phyloP scores from a whole-genome alignment of 2,113 vertebrate genomes.

The Poeciliopsis occidentalis region DNA sequence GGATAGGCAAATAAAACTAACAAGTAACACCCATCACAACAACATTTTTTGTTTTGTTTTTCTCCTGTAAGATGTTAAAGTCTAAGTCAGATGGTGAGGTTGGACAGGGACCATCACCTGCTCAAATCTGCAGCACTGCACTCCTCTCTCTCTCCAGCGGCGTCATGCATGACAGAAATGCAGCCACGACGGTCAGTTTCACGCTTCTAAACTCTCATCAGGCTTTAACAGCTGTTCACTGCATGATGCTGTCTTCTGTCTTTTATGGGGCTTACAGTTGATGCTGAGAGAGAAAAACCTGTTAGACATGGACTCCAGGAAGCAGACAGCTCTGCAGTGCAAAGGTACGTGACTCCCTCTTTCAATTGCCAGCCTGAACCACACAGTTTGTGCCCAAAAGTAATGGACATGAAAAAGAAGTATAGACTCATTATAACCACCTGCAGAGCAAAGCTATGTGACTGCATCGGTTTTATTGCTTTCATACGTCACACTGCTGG shows the following conservation, averaged over 20 bases:
- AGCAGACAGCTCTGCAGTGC: slow-evolving; percentile 84
- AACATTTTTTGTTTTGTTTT: background rate
- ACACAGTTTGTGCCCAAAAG: background rate
- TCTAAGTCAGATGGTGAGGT: slow-evolving; percentile 83
- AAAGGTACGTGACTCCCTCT: slow-evolving; percentile 82
- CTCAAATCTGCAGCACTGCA: slow-evolving; percentile 62
- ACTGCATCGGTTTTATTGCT: background rate
- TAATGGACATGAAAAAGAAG: background rate
- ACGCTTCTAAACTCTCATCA: background rate
- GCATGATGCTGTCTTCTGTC: slow-evolving; percentile 1
- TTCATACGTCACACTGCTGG: background rate
- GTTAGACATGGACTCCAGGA: slow-evolving; percentile 88
- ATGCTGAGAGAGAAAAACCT: slow-evolving; percentile 77
- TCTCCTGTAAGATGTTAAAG: slow-evolving; percentile 82
- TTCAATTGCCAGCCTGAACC: background rate
- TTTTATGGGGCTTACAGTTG: slow-evolving; percentile 71
- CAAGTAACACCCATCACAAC: background rate
- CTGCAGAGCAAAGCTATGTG: background rate
- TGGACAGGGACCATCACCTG: slow-evolving; percentile 61
- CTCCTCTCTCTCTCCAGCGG: slow-evolving; percentile 79
- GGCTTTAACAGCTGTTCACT: background rate
- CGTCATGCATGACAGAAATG: slow-evolving; percentile 81
- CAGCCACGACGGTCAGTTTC: slow-evolving; percentile 81
- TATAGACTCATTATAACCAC: background rate
- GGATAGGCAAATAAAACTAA: background rate